A percentile compares a stretch with the other conserved stretches of the same genome.
These are phyloP conservation scores for Melanerpes formicivorus DNA, from an alignment of 2,113 vertebrate genomes.

Conservation along the genomic window DNA sequence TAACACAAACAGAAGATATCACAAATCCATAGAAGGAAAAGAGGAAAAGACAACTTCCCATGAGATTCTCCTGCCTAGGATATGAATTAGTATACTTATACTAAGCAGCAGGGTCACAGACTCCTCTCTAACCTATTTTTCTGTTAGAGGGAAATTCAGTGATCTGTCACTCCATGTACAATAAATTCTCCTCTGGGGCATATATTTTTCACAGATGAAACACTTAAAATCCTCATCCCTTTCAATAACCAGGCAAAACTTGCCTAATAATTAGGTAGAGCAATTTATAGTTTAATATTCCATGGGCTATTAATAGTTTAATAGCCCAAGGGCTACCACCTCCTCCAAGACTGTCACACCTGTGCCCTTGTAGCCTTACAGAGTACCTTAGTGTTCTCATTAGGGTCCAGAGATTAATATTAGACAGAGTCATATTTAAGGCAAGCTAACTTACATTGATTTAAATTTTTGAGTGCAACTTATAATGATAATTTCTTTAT, in stretches of 20 bases:
- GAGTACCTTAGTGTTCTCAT: slow-evolving; percentile 35
- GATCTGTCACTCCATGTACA: not conserved
- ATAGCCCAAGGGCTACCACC: slow-evolving; percentile 52
- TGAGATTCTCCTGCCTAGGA: not conserved
- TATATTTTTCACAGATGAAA: slow-evolving; percentile 19
- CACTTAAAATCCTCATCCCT: not conserved
- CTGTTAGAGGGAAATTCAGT: not conserved
- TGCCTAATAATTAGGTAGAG: slow-evolving; percentile 56
- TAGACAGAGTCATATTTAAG: slow-evolving; percentile 14
- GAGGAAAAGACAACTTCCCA: not conserved
- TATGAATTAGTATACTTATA: slow-evolving; percentile 14
- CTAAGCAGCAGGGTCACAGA: not conserved
- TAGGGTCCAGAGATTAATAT: slow-evolving; percentile 59
- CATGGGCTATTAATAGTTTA: slow-evolving; percentile 44
- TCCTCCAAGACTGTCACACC: slow-evolving; percentile 48
- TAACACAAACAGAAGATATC: not conserved
- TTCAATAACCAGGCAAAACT: slow-evolving; percentile 46
- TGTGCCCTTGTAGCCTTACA: slow-evolving; percentile 55
- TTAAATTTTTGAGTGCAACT: slow-evolving; percentile 34
- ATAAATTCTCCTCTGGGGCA: not conserved
- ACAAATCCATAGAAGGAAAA: not conserved
- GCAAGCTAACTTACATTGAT: slow-evolving; percentile 31
- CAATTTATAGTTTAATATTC: slow-evolving; percentile 51
- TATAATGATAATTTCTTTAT: slow-evolving; percentile 3
- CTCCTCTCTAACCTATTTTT: not conserved